Percentiles rank a stretch among this genome's conserved stretches.
These are phyloP conservation scores for Abscondita cerata DNA, from an alignment of 2,888 invertebrate genomes.

Conservation along the genomic window DNA sequence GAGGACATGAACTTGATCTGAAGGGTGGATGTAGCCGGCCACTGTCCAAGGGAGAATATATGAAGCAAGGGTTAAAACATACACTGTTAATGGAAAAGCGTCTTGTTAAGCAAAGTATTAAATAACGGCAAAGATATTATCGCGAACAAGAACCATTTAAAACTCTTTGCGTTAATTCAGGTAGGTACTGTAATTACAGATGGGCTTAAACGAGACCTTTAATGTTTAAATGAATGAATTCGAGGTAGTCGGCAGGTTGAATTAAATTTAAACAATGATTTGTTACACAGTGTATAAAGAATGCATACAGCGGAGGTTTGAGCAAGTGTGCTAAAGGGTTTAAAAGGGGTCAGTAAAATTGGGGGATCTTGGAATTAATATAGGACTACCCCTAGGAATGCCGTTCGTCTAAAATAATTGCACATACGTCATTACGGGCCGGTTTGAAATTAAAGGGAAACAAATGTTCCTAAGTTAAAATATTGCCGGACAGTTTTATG, in stretches of 20 bases:
- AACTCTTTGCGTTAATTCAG: background rate
- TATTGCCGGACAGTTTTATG: constrained; percentile 7
- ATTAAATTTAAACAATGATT: no score
- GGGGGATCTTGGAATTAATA: constrained; percentile 55
- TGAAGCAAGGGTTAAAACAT: constrained; percentile 57
- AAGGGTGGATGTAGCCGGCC: constrained; percentile 56
- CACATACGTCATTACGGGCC: constrained; percentile 46
- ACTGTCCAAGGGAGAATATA: constrained; percentile 59
- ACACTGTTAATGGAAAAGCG: constrained; percentile 51
- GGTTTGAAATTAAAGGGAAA: constrained; percentile 30
- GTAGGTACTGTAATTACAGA: no score
- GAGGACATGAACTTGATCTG: constrained; percentile 37
- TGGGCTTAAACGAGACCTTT: no score
- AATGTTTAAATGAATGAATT: no score
- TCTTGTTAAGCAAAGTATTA: constrained; percentile 44
- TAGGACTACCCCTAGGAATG: constrained; percentile 48
- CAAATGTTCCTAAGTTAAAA: constrained; percentile 24
- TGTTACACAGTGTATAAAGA: constrained; percentile 25
- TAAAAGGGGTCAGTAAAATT: constrained; percentile 47
- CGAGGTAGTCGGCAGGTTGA: no score
- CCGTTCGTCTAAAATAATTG: constrained; percentile 56
- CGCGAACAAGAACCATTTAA: constrained; percentile 1
- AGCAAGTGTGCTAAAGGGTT: constrained; percentile 32
- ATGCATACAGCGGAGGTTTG: constrained; percentile 15
- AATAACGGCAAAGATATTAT: constrained; percentile 12